Conservation (phyloP, 2,797 vertebrate genomes). For the Amblyraja radiata region DNA sequence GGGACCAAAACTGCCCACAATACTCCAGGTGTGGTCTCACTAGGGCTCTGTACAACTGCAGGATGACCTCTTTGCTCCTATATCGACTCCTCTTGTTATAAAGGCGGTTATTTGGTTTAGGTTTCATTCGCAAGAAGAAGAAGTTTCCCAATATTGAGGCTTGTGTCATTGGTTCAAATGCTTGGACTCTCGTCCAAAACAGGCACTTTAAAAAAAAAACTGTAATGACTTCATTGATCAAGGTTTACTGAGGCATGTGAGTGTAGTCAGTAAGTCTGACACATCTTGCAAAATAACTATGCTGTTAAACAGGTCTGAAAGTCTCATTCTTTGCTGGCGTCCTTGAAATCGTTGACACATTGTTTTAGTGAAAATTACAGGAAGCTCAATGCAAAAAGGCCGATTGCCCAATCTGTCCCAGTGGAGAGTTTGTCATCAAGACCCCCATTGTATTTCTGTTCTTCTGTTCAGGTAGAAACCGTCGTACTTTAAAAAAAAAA, state of each 20-base stretch:
- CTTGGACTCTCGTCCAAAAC: neutral
- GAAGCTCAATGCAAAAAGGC: slow-evolving; percentile 33
- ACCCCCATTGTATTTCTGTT: slow-evolving; percentile 16
- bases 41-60: too few species aligned
- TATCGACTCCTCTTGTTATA: too few species aligned
- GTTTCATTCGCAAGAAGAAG: too few species aligned
- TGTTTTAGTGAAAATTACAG: slow-evolving; percentile 35
- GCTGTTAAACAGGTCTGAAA: slow-evolving; percentile 22
- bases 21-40: too few species aligned
- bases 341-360: slow-evolving; percentile 26
- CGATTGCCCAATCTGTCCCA: slow-evolving; percentile 22
- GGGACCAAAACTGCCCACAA: too few species aligned
- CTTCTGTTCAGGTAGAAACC: slow-evolving; percentile 22
- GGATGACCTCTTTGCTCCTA: too few species aligned
- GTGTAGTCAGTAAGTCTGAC: slow-evolving; percentile 17
- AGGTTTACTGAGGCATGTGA: neutral
- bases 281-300: neutral
- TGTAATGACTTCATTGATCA: neutral
- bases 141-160: neutral
- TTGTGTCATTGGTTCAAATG: neutral
- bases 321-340: slow-evolving; percentile 19
- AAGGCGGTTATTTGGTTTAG: too few species aligned
- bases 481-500: neutral
- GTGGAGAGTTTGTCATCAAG: slow-evolving; percentile 28
- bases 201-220: neutral